Percentiles rank a stretch among this genome's conserved stretches.
Conservation (phyloP, 2,113 vertebrate species). For the Mastomys natalensis region DNA sequence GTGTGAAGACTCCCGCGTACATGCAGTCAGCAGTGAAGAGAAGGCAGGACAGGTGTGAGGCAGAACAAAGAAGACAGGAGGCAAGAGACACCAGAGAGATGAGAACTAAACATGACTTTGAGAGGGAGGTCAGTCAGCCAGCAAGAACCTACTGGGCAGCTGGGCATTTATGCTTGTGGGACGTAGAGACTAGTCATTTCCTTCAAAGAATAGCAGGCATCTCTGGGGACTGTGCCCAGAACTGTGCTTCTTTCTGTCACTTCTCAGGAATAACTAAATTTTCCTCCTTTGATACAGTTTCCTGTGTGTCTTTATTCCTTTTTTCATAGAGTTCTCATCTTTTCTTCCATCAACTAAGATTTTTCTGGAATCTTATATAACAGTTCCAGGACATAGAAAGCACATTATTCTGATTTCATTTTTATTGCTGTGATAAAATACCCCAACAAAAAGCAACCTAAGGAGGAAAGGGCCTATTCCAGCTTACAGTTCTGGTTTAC, state of each 20-base stretch:
- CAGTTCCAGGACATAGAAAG: background rate
- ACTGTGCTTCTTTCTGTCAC: background rate
- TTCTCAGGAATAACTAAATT: background rate
- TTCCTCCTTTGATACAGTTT: background rate
- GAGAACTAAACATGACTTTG: background rate
- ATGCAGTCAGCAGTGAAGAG: background rate
- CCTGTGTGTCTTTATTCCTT: conserved; percentile 10
- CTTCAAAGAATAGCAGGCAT: background rate
- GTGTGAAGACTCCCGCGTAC: background rate
- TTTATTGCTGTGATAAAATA: background rate
- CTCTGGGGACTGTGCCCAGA: background rate
- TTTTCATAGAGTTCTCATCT: background rate
- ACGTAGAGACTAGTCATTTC: background rate
- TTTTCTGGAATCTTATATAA: background rate
- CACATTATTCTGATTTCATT: background rate
- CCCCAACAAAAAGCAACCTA: background rate
- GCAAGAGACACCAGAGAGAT: background rate
- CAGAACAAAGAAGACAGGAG: background rate
- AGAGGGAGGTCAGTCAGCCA: background rate
- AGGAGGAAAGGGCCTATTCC: background rate
- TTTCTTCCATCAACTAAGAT: background rate
- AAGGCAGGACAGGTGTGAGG: background rate
- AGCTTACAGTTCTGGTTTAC: background rate
- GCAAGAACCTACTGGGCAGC: background rate
- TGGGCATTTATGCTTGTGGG: background rate